Evolutionary conservation across 2,888 invertebrate species (phyloP).

Genomic region (Frankliniella fusca): DNA sequence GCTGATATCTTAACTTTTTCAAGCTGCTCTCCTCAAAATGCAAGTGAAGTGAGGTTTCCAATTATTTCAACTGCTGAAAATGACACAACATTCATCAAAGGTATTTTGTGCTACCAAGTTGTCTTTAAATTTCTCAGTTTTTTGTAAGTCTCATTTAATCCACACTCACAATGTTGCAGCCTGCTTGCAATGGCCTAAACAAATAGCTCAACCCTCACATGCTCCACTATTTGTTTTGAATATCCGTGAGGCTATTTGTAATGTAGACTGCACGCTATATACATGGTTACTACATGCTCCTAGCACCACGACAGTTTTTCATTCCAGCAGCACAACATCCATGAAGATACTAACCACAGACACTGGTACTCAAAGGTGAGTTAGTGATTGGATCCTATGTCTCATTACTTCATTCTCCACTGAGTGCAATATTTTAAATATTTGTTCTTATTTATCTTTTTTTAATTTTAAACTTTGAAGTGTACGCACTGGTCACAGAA

Average conservation of each 20-base stretch:
- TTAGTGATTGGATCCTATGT: background rate
- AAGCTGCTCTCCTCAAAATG: background rate
- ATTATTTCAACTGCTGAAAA: background rate
- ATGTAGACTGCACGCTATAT: background rate
- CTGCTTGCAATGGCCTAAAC: background rate
- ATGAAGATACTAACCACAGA: background rate
- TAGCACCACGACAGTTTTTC: background rate
- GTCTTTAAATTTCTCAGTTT: background rate
- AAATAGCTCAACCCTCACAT: background rate
- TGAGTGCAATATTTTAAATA: background rate
- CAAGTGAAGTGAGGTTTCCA: background rate
- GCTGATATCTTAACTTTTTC: background rate
- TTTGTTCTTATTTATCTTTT: background rate
- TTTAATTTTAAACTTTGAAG: background rate
- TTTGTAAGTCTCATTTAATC: background rate
- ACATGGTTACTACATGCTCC: background rate
- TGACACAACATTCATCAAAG: background rate
- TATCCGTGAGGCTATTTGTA: background rate
- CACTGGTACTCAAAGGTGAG: background rate
- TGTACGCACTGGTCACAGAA: constrained; percentile 2
- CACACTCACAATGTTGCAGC: background rate
- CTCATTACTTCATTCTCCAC: background rate
- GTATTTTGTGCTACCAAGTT: background rate
- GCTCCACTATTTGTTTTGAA: background rate
- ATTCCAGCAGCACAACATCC: background rate